Percentiles rank a stretch among this genome's conserved stretches.
Conservation (phyloP, 2,888 invertebrate genomes). For the Lypha dubia region DNA sequence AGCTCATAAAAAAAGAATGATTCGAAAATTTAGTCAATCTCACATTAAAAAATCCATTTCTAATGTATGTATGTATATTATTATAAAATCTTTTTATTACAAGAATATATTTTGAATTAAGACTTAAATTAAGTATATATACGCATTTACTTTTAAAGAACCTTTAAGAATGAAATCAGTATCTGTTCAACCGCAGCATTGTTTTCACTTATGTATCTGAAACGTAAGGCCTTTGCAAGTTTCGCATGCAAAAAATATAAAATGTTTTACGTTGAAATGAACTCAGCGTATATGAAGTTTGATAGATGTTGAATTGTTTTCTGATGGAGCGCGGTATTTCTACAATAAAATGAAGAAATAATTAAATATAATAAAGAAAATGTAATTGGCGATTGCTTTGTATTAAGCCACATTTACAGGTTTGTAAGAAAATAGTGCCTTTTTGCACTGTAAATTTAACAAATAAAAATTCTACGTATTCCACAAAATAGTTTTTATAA, state of each 20-base stretch:
- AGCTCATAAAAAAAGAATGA: background rate
- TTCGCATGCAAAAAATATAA: conserved; percentile 12
- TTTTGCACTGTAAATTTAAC: too few species aligned
- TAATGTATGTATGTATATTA: too few species aligned
- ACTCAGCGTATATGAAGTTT: conserved; percentile 61
- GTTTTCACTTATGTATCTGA: background rate
- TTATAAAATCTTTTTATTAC: background rate
- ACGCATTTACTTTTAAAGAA: background rate
- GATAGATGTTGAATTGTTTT: conserved; percentile 39
- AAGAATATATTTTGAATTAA: conserved; percentile 3
- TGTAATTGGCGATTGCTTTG: background rate
- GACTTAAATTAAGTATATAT: background rate
- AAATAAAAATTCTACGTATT: too few species aligned
- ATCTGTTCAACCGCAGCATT: background rate
- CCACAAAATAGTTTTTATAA: too few species aligned
- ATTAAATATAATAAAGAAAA: background rate
- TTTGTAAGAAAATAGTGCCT: background rate
- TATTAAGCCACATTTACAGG: background rate
- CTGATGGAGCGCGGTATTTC: conserved; percentile 62
- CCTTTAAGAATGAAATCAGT: background rate
- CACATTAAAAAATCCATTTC: too few species aligned
- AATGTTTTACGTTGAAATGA: background rate
- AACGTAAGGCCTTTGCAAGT: background rate
- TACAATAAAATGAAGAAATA: conserved; percentile 38
- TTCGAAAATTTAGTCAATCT: background rate